These are phyloP conservation scores for Centrocercus urophasianus DNA, from an alignment of 2,113 vertebrate species.

Conservation along the genomic window DNA sequence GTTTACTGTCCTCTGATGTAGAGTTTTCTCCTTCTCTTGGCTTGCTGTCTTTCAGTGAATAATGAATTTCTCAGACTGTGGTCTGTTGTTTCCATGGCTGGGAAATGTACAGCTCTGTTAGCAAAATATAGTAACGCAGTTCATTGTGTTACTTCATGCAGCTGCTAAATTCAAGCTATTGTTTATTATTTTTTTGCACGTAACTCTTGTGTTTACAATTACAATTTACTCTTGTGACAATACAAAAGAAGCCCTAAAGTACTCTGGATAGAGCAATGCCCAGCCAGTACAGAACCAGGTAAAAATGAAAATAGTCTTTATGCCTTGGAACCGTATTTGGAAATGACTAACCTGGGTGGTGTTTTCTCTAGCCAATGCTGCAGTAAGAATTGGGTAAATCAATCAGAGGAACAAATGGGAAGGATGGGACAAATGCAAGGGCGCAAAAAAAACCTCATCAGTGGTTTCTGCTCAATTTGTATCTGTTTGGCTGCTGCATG, in stretches of 20 bases:
- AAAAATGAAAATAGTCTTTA: not conserved
- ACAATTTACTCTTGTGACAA: not conserved
- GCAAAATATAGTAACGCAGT: not conserved
- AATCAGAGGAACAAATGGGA: not conserved
- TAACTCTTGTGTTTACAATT: not conserved
- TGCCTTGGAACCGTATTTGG: not conserved
- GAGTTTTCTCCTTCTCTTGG: not conserved
- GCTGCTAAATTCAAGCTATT: not conserved
- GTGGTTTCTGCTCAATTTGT: not conserved
- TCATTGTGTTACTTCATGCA: not conserved
- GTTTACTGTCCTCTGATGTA: not conserved
- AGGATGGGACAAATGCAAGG: not conserved
- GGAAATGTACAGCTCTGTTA: not conserved
- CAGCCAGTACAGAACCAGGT: not conserved
- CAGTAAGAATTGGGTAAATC: not conserved
- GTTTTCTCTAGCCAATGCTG: not conserved
- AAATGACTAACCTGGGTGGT: not conserved
- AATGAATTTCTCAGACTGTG: not conserved
- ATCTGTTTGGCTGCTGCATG: not conserved
- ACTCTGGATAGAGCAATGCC: rapidly evolving
- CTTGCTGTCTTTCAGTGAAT: not conserved
- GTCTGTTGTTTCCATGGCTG: not conserved
- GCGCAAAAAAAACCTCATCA: not conserved
- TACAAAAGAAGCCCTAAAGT: not conserved
- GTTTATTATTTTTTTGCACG: not conserved